Base-by-base conservation (phyloP, 2,113 vertebrate genomes). In the Campylorhamphus procurvoides region DNA sequence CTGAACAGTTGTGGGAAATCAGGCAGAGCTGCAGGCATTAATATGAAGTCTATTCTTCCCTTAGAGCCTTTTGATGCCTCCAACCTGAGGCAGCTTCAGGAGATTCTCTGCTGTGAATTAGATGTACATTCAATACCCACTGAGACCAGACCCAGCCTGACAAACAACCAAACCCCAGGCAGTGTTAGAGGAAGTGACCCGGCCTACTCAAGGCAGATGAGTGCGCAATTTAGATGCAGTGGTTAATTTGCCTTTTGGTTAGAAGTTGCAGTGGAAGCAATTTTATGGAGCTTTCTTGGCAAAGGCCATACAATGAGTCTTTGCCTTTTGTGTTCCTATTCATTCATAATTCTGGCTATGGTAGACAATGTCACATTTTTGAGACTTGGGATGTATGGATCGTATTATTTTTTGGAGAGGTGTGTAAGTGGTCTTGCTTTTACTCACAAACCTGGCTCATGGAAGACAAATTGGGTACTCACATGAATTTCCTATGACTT, bases 1-100 rank as follows among this genome's bases (percentile, higher is more conserved):
- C 67, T 86, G 50, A 94, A 81, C 95, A 96, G 82, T 96, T 95
- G 90, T 93, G 72, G 79, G 46, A 84, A 80, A 47, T 55, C 42
- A 86, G 79, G 25, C 9, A 14, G 83, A 72, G 17, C 24, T 55
- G 42, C 58, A 60, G 1, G 25, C 58, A 23, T 33, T 60, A 60
- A 35, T 46, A 64, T 56, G 16, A 84, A 58, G 14, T 46, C 49
- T 23, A 18, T 79, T 74, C 59, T 89, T 79, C 49, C 35, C 44
- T 72, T 53, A 64, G 71, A 89, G 40, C 29, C 40, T 91, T 90
- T 67, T 87, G 62, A 89, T 66, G 62, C 58, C 77, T 69, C 25
- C 33, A 90, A 53, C 52, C 40, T 49, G 47, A 62, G 18, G 63
- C 53, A 69, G 62, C 58, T 84, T 47, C 3, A 5, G 67, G 42